These are phyloP conservation scores for Nezara viridula DNA, from an alignment of 2,888 invertebrate species.

Conservation along the genomic window DNA sequence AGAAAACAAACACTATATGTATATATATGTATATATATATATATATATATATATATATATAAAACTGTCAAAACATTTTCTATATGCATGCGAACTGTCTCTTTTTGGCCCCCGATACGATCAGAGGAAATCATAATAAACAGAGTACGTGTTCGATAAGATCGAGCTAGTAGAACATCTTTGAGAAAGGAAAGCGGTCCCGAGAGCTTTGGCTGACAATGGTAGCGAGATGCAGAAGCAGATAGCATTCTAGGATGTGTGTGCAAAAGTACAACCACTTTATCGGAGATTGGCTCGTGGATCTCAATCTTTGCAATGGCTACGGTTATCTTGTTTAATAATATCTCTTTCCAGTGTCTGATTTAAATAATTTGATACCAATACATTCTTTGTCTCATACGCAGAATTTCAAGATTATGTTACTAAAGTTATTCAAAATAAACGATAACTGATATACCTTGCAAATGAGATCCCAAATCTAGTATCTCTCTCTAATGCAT, in stretches of 20 bases:
- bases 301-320: not conserved
- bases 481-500: too few species aligned
- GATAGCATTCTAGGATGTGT: not conserved
- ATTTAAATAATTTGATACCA: not conserved
- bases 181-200: not conserved
- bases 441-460: too few species aligned
- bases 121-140: slow-evolving; percentile 1
- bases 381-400: not conserved
- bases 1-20: too few species aligned
- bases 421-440: too few species aligned
- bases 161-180: not conserved
- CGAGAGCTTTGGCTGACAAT: slow-evolving; percentile 9
- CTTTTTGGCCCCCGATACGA: not conserved
- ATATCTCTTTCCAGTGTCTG: not conserved
- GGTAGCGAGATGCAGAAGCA: not conserved
- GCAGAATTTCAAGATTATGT: too few species aligned
- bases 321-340: not conserved
- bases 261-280: not conserved
- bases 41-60: too few species aligned
- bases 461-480: too few species aligned
- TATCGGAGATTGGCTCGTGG: not conserved
- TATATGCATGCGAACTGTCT: not conserved
- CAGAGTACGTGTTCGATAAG: not conserved
- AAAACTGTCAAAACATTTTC: too few species aligned
- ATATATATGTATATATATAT: too few species aligned